Evolutionary conservation across 2,113 vertebrate genomes (phyloP), one percentile per base, ranked within the genome.

Genomic region (Onychostoma macrolepis): DNA sequence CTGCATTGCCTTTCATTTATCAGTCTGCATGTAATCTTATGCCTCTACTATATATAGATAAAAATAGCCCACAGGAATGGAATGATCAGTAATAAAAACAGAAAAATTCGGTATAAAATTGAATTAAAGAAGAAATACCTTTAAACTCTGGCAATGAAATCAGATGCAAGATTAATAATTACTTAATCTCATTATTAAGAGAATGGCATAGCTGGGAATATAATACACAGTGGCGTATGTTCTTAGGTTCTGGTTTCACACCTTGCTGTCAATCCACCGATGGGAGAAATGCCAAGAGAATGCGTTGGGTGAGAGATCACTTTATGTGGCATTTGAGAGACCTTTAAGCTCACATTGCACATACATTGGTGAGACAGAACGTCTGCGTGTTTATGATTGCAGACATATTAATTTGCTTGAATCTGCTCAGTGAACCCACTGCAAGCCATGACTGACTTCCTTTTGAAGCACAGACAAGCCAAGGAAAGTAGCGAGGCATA

Each of bases 1-100:
- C 84, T 83, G 85, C 61, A 21, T 84, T 92, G 87, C 58, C 41
- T 83, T 87, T 72, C 89, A 45, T 78, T 89, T 88, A 89, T 71
- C 76, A 45, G 87, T 91, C 86, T 38, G 72, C 61, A 72, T 89
- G 86, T 89, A 69, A 91, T 82, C 84, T 56, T 67, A 77, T 86
- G 84, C 84, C 79, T 75, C 58, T 53, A 4, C 28, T 61, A 74
- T 80, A 53, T 24, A 71, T 12, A 87, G 15, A 58, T 74, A 72
- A 61, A 87, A 88, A 86, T 33, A 67, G 38, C n/a, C 15, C 75
- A 63, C 10, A 11, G 21, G 26, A 74, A 33, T 80, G 13, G 4
- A 26, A 56, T 21, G 36, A 69, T 78, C 26, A 10, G 58, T 28
- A 63, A 19, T 81, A 45, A 90, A 87, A 88, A 71, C 13, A 50